Conservation (phyloP, 2,888 invertebrate species). For the Diarsia dahlii region DNA sequence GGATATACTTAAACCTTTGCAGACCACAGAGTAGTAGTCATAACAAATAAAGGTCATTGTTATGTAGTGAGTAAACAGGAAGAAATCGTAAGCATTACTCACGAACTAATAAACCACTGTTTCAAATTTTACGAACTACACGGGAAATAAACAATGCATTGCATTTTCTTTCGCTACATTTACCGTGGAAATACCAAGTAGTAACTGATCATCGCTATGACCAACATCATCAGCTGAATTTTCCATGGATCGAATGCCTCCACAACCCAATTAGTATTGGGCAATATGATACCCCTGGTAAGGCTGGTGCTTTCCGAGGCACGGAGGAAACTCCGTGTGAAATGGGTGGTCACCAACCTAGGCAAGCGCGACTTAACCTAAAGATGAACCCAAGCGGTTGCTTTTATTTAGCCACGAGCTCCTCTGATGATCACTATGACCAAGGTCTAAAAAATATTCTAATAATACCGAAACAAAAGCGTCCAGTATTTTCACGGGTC, state of each 20-base stretch:
- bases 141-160: conserved; percentile 36
- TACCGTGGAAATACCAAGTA: conserved; percentile 37
- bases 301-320: no score
- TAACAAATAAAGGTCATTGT: conserved; percentile 23
- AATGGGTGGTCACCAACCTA: no score
- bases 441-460: conserved; percentile 50
- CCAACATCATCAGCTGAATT: neutral
- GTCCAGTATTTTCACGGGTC: conserved; percentile 68
- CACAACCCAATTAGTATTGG: no score
- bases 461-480: conserved; percentile 61
- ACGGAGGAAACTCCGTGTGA: no score
- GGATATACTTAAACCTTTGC: neutral
- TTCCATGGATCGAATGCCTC: no score
- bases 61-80: conserved; percentile 46
- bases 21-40: neutral
- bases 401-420: no score
- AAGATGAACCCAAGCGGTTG: no score
- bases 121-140: conserved; percentile 23
- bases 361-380: no score
- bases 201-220: conserved; percentile 26
- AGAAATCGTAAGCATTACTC: conserved; percentile 35
- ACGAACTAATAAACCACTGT: conserved; percentile 20
- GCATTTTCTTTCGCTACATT: conserved; percentile 29
- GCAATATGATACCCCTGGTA: no score
- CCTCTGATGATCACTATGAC: conserved; percentile 26